phyloP scores from a whole-genome alignment of 2,888 invertebrate species.

The Mantis religiosa region DNA sequence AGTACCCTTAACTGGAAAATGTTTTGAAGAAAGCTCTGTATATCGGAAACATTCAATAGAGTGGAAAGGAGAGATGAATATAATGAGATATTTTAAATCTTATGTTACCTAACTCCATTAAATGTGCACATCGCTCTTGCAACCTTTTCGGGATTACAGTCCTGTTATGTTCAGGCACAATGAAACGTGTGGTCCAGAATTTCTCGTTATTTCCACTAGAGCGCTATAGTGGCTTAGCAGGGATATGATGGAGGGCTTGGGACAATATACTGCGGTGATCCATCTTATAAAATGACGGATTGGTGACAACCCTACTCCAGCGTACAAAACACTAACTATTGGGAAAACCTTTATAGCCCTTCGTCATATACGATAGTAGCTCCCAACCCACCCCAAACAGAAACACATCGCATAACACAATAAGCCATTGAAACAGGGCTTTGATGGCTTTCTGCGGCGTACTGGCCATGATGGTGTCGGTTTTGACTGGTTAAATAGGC shows the following conservation, averaged over 20 bases:
- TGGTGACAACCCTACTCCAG: conserved; percentile 10
- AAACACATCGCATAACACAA: not conserved
- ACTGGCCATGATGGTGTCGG: not conserved
- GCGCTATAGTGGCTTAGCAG: not conserved
- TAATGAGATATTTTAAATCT: too few relatives aligned
- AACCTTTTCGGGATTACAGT: not conserved
- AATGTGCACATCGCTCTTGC: too few relatives aligned
- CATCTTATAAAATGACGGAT: conserved; percentile 26
- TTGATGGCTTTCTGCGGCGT: not conserved
- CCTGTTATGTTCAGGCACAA: not conserved
- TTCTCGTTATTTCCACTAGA: not conserved
- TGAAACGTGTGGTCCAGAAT: not conserved
- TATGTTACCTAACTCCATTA: too few relatives aligned
- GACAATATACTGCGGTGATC: conserved; percentile 17
- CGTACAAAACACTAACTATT: not conserved
- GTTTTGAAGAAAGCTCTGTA: too few relatives aligned
- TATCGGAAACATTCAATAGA: too few relatives aligned
- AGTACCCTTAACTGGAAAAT: too few relatives aligned
- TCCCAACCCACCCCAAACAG: not conserved
- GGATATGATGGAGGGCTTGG: not conserved
- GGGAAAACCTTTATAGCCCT: not conserved
- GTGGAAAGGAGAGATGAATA: too few relatives aligned
- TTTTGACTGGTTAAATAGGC: too few relatives aligned
- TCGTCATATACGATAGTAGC: not conserved
- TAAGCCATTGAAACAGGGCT: not conserved